Conservation (phyloP, 2,113 vertebrate genomes). For the Eptesicus fuscus region DNA sequence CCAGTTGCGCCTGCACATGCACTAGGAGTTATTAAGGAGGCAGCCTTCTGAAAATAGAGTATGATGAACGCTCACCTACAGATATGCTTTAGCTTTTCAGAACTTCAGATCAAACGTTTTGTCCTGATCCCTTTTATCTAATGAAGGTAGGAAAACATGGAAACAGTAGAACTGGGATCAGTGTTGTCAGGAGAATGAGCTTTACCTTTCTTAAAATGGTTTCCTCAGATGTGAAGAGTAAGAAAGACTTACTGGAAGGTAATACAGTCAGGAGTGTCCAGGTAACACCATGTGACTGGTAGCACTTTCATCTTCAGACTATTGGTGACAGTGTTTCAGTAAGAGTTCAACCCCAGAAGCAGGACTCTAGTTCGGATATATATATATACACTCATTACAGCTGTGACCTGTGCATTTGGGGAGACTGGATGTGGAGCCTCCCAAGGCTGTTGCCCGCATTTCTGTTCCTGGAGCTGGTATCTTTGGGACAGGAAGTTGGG, state of each 20-base stretch:
- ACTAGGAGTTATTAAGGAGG: not conserved
- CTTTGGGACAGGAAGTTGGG: not conserved
- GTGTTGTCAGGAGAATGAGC: not conserved
- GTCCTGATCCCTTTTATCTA: not conserved
- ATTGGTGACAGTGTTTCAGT: too few species aligned
- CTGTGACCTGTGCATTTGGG: rapidly evolving
- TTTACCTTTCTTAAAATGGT: not conserved
- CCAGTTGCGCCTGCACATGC: not conserved
- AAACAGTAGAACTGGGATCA: not conserved
- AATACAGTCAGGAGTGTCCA: too few species aligned
- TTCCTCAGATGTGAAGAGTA: not conserved
- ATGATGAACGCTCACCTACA: not conserved
- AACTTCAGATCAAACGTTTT: not conserved
- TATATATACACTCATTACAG: not conserved
- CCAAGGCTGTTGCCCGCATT: not conserved
- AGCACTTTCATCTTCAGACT: not conserved
- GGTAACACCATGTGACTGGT: rapidly evolving
- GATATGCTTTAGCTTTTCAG: not conserved
- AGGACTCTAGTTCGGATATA: rapidly evolving
- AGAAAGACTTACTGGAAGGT: not conserved
- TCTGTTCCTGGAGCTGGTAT: not conserved
- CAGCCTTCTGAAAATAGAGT: not conserved
- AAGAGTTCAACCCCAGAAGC: not conserved
- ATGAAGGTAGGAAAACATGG: not conserved
- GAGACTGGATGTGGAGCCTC: too few species aligned